Evolutionary conservation across 2,888 invertebrate genomes (phyloP), one percentile per base, ranked within the genome.

Genomic region (Campoletis raptor): DNA sequence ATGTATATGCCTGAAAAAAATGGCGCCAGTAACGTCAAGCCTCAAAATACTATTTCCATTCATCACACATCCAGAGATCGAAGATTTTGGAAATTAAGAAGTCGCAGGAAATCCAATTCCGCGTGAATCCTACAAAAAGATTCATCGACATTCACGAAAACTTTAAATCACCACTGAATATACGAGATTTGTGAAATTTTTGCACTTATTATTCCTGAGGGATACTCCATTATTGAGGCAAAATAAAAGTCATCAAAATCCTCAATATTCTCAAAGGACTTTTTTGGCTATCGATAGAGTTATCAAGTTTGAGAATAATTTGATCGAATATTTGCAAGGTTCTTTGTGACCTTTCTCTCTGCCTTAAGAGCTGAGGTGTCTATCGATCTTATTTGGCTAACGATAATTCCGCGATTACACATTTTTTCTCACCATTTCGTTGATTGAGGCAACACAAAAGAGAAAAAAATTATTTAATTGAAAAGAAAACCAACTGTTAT

Each of bases 41-140:
- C 90, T 77, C 92, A 93, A 85, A 92, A 94, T 57, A 93, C 94
- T 40, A 93, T 94, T 81, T 92, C 93, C 81, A 93, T 94, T 81
- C 92, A 93, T 87, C 93, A 93, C 81, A 93, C 93, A 86, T 93
- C 94, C 85, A 92, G 93, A 81, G 93, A 94, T 67, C 90, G 94
- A 52, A 92, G 94, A 83, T 94, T 94, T 87, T 94, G 94, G 94
- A 93, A 93, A 78, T 89, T 94, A 40, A 90, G 94, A 52, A 94
- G 91, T 85, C 93, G 94, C 37, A 89, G 94, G 78, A 92, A 92
- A 85, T 93, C 94, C 2, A 93, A 90, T 86, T 93, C 93, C 36
- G 88, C 92, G 61, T 94, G 88, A 92, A 87, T 10, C 21, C 1
- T 15, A 6, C 57, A 42, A 1, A 37, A 48, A 21, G 45, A 73